Conservation (phyloP, 2,888 invertebrate species). For the Drosophila lutescens region DNA sequence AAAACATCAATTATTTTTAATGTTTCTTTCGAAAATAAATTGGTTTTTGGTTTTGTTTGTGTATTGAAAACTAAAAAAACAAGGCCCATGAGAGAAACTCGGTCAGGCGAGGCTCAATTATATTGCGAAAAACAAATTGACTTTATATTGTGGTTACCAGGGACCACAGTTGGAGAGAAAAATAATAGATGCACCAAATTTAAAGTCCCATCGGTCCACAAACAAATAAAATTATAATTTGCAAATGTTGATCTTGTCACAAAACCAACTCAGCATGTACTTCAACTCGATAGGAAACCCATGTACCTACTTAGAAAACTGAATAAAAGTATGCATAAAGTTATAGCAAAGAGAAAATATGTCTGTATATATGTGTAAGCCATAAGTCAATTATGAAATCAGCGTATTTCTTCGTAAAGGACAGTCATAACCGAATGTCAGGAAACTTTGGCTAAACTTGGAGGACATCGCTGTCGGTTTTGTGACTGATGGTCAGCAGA, state of each 20-base stretch:
- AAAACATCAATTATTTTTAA: neutral
- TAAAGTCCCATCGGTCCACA: neutral
- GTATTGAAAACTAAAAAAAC: neutral
- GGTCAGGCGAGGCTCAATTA: conserved; percentile 49
- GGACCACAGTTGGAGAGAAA: conserved; percentile 1
- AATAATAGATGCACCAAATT: conserved; percentile 6
- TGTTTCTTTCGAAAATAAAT: neutral
- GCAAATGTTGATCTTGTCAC: neutral
- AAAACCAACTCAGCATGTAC: neutral
- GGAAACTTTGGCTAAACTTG: conserved; percentile 32
- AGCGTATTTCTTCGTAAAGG: conserved; percentile 5
- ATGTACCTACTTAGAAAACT: neutral
- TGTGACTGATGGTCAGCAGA: conserved; percentile 44
- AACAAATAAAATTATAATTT: neutral
- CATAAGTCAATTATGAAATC: neutral
- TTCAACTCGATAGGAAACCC: neutral
- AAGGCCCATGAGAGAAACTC: conserved; percentile 9
- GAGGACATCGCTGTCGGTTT: conserved; percentile 20
- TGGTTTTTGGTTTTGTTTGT: neutral
- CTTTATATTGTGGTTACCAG: conserved; percentile 5
- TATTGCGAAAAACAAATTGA: conserved; percentile 33
- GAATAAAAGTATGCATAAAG: neutral
- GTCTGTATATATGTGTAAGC: neutral
- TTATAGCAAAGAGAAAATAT: neutral
- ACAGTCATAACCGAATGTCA: conserved; percentile 40